These are phyloP conservation scores for Thereva unica DNA, from an alignment of 2,888 invertebrate species.

Conservation along the genomic window DNA sequence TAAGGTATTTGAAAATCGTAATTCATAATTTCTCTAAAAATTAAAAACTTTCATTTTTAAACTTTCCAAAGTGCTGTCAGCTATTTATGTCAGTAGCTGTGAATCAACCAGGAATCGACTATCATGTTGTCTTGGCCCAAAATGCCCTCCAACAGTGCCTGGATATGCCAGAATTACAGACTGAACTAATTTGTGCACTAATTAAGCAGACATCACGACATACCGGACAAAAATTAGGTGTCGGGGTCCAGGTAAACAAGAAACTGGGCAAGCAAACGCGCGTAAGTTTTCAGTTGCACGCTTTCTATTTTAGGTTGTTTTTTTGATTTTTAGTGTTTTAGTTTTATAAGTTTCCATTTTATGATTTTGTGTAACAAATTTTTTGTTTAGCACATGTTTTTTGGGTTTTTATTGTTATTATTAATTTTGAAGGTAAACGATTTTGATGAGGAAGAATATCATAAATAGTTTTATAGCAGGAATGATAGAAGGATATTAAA, in stretches of 20 bases:
- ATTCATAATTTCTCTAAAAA: no score
- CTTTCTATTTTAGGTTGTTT: conserved; percentile 48
- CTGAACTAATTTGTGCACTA: conserved; percentile 89
- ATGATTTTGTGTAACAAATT: conserved; percentile 35
- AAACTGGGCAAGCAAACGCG: conserved; percentile 65
- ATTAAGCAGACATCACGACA: conserved; percentile 91
- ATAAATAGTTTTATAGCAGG: no score
- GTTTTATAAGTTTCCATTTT: conserved; percentile 41
- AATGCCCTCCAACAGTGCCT: conserved; percentile 93
- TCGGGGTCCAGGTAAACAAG: conserved; percentile 84
- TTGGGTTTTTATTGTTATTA: background rate
- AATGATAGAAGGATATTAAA: no score
- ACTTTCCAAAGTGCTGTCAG: conserved; percentile 77
- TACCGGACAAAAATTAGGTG: conserved; percentile 77
- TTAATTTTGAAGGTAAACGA: conserved; percentile 1
- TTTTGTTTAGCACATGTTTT: conserved; percentile 16
- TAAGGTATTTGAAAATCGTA: conserved; percentile 68
- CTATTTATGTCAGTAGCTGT: conserved; percentile 95
- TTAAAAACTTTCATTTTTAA: conserved; percentile 19
- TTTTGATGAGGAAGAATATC: background rate
- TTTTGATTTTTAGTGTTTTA: conserved; percentile 34
- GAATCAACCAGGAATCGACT: conserved; percentile 94
- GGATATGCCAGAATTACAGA: conserved; percentile 85
- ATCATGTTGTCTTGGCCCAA: conserved; percentile 96
- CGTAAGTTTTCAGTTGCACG: conserved; percentile 69